phyloP scores from a whole-genome alignment of 2,797 vertebrate species.

The Acipenser ruthenus region DNA sequence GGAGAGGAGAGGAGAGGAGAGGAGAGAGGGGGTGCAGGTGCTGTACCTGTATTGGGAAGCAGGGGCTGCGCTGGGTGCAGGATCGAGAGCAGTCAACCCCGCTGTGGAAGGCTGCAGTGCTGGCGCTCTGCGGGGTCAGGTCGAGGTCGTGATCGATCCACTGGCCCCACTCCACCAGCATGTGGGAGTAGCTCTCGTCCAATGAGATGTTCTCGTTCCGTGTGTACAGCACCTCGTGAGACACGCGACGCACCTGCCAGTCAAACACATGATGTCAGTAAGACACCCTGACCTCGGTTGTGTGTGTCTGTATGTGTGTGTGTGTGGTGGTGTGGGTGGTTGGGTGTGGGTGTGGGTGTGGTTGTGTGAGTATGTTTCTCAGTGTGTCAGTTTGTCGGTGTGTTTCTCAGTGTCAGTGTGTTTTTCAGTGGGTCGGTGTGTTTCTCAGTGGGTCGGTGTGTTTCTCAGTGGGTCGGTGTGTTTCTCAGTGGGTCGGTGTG shows the following conservation, averaged over 20 bases:
- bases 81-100: slow-evolving; percentile 56
- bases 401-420: no score
- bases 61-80: slow-evolving; percentile 48
- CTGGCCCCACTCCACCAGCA: slow-evolving; percentile 73
- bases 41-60: slow-evolving; percentile 59
- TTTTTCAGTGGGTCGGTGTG: no score
- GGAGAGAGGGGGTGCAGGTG: neutral
- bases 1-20: neutral
- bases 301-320: neutral
- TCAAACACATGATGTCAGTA: slow-evolving; percentile 7
- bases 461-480: no score
- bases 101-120: slow-evolving; percentile 52
- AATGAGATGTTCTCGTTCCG: slow-evolving; percentile 62
- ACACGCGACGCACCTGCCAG: slow-evolving; percentile 57
- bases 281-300: neutral
- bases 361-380: neutral
- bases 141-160: slow-evolving; percentile 72
- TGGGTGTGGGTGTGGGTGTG: neutral
- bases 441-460: no score
- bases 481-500: no score
- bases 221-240: slow-evolving; percentile 60
- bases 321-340: no score
- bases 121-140: slow-evolving; percentile 63
- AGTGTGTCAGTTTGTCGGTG: no score
- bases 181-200: slow-evolving; percentile 58